Base-by-base conservation (phyloP, 2,888 invertebrate genomes). In the Pollenia angustigena region DNA sequence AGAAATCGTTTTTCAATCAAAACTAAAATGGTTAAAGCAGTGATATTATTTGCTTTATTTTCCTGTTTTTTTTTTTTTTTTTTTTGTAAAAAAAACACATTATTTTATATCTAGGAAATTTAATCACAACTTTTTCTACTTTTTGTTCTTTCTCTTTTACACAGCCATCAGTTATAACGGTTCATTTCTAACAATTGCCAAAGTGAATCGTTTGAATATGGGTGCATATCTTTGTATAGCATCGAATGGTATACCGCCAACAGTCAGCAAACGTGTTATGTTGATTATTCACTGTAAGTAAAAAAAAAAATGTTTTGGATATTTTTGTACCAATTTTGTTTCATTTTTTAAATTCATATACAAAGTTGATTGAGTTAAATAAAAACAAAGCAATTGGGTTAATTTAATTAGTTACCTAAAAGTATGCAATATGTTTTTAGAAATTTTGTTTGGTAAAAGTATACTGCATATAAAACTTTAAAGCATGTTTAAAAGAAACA, bases 251-350 rank as follows among this genome's bases (percentile, higher is more conserved):
- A 96, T 97, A 48, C 96, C 96, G 72, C 96, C 97, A 69, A 96
- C 96, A 81, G 96, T 97, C 92, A 96, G 96, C 94, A 96, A 96
- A 92, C 94, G 96, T 89, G 96, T 97, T 90, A 96, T 96, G 95
- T 95, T 97, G 90, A 95, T 96, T 91, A 97, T 97, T 88, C 97
- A 97, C 93, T 97, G 97, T 97, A 94, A 96, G 97, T 95, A 93
- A 68, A 48, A 48, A 9, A 48, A 9, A 9, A n/a, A 1, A 23
- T 75, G 4, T 60, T 46, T 23, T 46, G 32, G 32, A 32, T 32
- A 9, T 32, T 6, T 44, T 9, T 56, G 16, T 9, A 40, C 12
- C n/a, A 8, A 9, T n/a, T 75, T 60, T 75, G 48, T 9, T 69
- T 52, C 6, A 12, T 60, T 71, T 54, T 52, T 71, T 16, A 16